phyloP scores from a whole-genome alignment of 2,113 vertebrate genomes.

The Nesoenas mayeri region DNA sequence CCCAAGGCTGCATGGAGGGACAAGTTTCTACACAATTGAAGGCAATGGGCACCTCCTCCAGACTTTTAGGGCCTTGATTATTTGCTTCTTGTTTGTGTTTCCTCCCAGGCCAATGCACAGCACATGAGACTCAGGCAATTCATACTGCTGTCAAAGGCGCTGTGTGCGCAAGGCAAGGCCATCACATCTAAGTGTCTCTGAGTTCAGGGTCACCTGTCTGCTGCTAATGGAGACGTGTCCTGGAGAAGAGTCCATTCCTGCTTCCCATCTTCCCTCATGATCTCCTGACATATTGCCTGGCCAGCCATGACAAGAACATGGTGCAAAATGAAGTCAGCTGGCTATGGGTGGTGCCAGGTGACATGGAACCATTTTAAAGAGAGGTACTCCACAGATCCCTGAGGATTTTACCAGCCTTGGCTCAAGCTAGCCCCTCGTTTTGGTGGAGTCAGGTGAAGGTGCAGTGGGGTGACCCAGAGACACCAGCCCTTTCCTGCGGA shows the following conservation, averaged over 20 bases:
- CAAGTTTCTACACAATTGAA: not conserved
- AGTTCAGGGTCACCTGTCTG: not conserved
- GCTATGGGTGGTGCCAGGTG: not conserved
- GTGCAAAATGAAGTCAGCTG: not conserved
- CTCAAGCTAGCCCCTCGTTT: not conserved
- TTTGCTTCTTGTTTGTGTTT: constrained; percentile 31
- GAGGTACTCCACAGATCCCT: not conserved
- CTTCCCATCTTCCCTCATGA: not conserved
- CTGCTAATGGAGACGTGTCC: not conserved
- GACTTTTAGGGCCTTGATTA: constrained; percentile 5
- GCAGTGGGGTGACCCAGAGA: not conserved
- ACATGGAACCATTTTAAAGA: not conserved
- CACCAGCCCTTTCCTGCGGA: not conserved
- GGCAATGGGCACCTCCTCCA: not conserved
- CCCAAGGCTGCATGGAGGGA: not conserved
- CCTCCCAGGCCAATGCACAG: not conserved
- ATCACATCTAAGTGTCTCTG: not conserved
- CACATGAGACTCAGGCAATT: not conserved
- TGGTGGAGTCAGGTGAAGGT: not conserved
- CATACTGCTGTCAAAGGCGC: not conserved
- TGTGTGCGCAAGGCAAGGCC: not conserved
- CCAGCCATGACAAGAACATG: not conserved
- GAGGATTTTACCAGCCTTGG: not conserved
- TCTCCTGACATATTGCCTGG: not conserved
- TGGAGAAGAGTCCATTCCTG: not conserved